Base-by-base conservation (phyloP, 2,797 vertebrate genomes). In the Coilia nasus region DNA sequence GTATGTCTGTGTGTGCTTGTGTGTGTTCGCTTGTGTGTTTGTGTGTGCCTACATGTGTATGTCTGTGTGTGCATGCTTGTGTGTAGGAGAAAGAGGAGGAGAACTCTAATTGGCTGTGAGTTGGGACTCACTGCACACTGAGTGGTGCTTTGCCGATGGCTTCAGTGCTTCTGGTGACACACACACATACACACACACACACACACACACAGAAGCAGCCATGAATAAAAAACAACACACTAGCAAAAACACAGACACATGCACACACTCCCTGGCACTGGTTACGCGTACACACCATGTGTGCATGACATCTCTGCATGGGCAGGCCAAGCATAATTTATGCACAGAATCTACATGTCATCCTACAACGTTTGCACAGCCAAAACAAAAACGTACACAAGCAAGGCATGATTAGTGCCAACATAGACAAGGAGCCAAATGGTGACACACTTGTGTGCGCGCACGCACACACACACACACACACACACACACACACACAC, bases 71-170 rank as follows among this genome's bases (percentile, higher is more conserved):
- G 28, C 25, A 21, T n/a, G 21, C n/a, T 21, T 62, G 62, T 12
- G 62, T 25, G 9, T 25, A 23, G 28, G n/a, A 57, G 25, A 57
- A 64, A 60, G 83, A 31, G 47, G 25, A 50, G 78, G 54, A 80
- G 83, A 17, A 47, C 81, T 85, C 84, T 85, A 85, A 85, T 82
- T 85, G 84, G 84, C 47, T 82, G 81, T 56, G 81, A 81, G 84
- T 60, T 57, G 84, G 81, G 84, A 85, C 81, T 82, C 17, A 50
- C 31, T 28, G 60, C 60, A 62, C 60, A 81, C 78, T 25, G 84
- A 60, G 56, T 82, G 84, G 81, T 81, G 17, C 59, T 85, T 71
- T 85, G 84, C 84, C 81, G 17, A 64, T 50, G 56, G 81, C 82
- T 82, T 62, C 59, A 82, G 81, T 81, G 59, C 84, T 64, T 64